A percentile compares a stretch with the other conserved stretches of the same genome.
Evolutionary conservation across 2,113 vertebrate species (phyloP).

Genomic region (Nannobrachium achirus): DNA sequence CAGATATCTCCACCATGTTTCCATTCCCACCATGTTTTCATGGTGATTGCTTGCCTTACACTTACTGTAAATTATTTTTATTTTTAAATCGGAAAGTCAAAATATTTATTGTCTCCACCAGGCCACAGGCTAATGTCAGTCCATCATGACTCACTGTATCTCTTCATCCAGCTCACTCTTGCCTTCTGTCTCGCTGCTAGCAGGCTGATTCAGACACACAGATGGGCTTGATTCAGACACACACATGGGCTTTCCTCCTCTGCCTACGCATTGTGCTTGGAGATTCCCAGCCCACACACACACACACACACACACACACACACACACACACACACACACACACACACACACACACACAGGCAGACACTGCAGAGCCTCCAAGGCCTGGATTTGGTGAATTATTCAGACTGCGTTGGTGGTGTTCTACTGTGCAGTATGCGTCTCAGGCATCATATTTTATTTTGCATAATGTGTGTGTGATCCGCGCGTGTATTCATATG

Average conservation of each 20-base stretch:
- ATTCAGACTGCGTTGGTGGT: slow-evolving; percentile 66
- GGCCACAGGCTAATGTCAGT: neutral
- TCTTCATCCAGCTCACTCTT: slow-evolving; percentile 6
- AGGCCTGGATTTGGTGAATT: slow-evolving; percentile 69
- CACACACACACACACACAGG: slow-evolving; percentile 28
- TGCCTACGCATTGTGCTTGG: slow-evolving; percentile 57
- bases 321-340: slow-evolving; percentile 9
- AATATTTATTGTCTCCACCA: no score
- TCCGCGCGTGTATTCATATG: neutral
- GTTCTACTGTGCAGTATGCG: neutral
- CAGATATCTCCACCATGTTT: slow-evolving; percentile 41
- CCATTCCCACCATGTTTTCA: slow-evolving; percentile 64
- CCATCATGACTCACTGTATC: neutral
- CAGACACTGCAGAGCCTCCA: slow-evolving; percentile 53
- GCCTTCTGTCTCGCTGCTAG: slow-evolving; percentile 6
- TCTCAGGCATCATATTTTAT: no score
- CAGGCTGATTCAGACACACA: no score
- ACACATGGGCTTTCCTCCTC: slow-evolving; percentile 64
- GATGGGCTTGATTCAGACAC: slow-evolving; percentile 41
- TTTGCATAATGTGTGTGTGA: slow-evolving; percentile 27
- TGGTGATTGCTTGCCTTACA: slow-evolving; percentile 50
- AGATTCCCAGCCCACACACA: slow-evolving; percentile 55
- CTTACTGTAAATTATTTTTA: neutral
- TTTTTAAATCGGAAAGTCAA: no score
- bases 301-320: neutral